Percentiles rank a stretch among this genome's conserved stretches.
phyloP scores from a whole-genome alignment of 2,113 vertebrate species.

The Paradisaea rubra region DNA sequence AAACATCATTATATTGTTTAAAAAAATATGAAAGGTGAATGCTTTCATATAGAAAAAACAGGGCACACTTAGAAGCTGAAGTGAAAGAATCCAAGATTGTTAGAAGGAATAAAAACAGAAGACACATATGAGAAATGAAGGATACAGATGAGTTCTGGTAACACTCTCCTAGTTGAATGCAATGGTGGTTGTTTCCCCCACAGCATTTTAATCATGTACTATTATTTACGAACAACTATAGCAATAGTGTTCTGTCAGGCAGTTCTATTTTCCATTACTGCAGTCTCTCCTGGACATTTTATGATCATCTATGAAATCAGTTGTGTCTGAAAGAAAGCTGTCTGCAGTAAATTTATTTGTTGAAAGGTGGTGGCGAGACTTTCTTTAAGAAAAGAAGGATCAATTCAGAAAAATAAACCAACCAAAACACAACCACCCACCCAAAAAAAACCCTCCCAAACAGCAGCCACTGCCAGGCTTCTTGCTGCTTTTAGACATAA shows the following conservation, averaged over 20 bases:
- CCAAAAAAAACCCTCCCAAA: background rate
- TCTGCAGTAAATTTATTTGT: constrained; percentile 60
- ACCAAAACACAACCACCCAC: too few relatives aligned
- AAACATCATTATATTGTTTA: background rate
- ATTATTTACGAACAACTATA: constrained; percentile 68
- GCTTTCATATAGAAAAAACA: background rate
- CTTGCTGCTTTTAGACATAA: background rate
- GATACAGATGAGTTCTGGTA: background rate
- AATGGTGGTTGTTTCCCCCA: constrained; percentile 53
- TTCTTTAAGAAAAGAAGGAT: background rate
- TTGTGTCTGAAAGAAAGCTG: constrained; percentile 67
- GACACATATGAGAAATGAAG: background rate
- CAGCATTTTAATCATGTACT: constrained; percentile 69
- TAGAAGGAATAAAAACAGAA: background rate
- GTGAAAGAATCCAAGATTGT: background rate
- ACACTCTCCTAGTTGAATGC: constrained; percentile 34
- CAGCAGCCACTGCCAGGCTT: background rate
- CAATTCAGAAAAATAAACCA: background rate
- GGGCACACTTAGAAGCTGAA: background rate
- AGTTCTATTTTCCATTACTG: constrained; percentile 65
- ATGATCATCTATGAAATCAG: constrained; percentile 78
- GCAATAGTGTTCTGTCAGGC: constrained; percentile 36
- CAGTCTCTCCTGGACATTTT: constrained; percentile 63
- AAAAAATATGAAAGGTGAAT: background rate
- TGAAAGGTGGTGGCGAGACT: constrained; percentile 34